Conservation (phyloP, 1,140 invertebrate species). For the Platorchestia sp. region DNA sequence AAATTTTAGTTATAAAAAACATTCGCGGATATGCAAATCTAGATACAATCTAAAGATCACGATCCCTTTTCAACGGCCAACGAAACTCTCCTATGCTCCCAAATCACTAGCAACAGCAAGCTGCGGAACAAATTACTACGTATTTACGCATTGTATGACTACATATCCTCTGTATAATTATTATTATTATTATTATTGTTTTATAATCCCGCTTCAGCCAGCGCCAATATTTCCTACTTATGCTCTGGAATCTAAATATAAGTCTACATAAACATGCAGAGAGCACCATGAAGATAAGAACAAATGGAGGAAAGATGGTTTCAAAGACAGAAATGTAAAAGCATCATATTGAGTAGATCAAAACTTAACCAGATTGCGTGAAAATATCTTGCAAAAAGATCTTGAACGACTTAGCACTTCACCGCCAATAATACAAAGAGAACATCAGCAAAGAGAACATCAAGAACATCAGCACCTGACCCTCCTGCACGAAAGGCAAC, state of each 20-base stretch:
- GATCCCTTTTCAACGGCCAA: not conserved
- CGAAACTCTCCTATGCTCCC: not conserved
- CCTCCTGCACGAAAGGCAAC: too few relatives aligned
- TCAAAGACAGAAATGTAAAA: too few relatives aligned
- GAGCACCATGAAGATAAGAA: not conserved
- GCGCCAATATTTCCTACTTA: too few relatives aligned
- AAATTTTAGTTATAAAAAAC: not conserved
- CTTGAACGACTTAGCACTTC: too few relatives aligned
- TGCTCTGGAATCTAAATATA: not conserved
- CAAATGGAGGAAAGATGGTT: too few relatives aligned
- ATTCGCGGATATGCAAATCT: not conserved
- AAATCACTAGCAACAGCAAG: not conserved
- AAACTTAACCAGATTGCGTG: too few relatives aligned
- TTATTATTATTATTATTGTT: too few relatives aligned
- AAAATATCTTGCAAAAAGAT: too few relatives aligned
- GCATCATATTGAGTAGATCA: not conserved
- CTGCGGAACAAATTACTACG: not conserved
- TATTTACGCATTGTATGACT: not conserved
- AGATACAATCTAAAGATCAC: not conserved
- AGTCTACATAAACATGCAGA: not conserved
- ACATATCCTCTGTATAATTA: too few relatives aligned
- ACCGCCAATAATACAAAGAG: not conserved
- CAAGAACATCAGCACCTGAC: too few relatives aligned
- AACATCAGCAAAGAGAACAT: not conserved
- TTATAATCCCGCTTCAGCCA: too few relatives aligned